A percentile compares a stretch with the other conserved stretches of the same genome.
These are phyloP conservation scores for Tragelaphus scriptus DNA, from an alignment of 2,113 vertebrate species.

Conservation along the genomic window DNA sequence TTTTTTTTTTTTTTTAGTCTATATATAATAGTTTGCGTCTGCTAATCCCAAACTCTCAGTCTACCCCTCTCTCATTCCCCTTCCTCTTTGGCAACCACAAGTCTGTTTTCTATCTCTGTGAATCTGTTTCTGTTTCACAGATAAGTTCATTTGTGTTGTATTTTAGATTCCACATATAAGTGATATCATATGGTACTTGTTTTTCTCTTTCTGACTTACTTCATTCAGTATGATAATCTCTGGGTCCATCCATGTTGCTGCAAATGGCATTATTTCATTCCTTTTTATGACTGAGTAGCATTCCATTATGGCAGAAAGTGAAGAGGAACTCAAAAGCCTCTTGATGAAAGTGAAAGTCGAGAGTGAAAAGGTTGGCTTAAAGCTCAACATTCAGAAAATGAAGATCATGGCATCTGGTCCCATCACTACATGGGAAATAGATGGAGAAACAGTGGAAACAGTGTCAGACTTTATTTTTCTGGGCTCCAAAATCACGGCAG, in stretches of 20 bases:
- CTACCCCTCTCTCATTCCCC: neutral
- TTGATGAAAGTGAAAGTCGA: no score
- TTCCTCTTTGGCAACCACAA: neutral
- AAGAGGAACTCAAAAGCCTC: no score
- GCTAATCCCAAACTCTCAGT: neutral
- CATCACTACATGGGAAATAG: no score
- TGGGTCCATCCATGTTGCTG: neutral
- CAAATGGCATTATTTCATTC: neutral
- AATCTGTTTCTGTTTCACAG: neutral
- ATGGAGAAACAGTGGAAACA: no score
- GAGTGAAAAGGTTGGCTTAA: no score
- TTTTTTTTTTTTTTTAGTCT: neutral
- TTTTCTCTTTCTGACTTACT: neutral
- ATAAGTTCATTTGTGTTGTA: neutral
- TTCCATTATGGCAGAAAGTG: no score
- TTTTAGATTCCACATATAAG: neutral
- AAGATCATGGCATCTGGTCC: no score
- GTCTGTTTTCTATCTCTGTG: neutral
- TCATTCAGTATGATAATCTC: neutral
- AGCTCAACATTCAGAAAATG: no score
- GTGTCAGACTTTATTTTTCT: no score
- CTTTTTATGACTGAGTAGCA: neutral
- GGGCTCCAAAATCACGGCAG: no score
- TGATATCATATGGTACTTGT: neutral
- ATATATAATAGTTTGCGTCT: neutral